Evolutionary conservation across 2,888 invertebrate species (phyloP).

Genomic region (Tachina fera): DNA sequence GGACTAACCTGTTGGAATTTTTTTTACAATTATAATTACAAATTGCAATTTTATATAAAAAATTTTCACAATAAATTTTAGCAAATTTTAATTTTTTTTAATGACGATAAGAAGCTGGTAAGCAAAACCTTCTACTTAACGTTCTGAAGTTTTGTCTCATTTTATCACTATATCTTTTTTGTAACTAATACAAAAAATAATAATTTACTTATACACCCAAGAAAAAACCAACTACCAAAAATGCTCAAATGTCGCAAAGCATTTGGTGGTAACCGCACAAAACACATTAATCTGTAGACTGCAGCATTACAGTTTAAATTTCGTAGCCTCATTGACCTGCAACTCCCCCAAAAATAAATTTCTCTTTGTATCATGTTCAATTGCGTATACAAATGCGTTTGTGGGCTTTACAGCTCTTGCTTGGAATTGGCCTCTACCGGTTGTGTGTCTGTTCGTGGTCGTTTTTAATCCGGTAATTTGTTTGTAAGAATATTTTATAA

Average conservation of each 20-base stretch:
- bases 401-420: neutral
- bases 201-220: neutral
- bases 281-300: slow-evolving; percentile 2
- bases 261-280: slow-evolving; percentile 33
- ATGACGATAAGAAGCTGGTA: too few species aligned
- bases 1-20: too few species aligned
- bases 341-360: slow-evolving; percentile 42
- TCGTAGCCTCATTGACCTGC: slow-evolving; percentile 40
- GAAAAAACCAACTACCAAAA: neutral
- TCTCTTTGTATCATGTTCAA: slow-evolving; percentile 38
- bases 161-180: neutral
- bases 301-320: slow-evolving; percentile 40
- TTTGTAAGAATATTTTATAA: slow-evolving; percentile 5
- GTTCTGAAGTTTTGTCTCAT: neutral
- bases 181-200: neutral
- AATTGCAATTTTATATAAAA: too few species aligned
- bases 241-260: slow-evolving; percentile 36
- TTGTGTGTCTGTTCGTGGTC: slow-evolving; percentile 40
- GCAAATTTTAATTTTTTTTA: too few species aligned
- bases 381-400: slow-evolving; percentile 52
- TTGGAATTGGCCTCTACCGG: slow-evolving; percentile 6
- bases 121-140: too few species aligned
- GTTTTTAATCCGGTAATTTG: slow-evolving; percentile 36
- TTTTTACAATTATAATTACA: too few species aligned
- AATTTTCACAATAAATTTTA: too few species aligned